These are phyloP conservation scores for Umimayanthus kanabou DNA, from an alignment of 92 coral and sea anemone species.

Conservation along the genomic window DNA sequence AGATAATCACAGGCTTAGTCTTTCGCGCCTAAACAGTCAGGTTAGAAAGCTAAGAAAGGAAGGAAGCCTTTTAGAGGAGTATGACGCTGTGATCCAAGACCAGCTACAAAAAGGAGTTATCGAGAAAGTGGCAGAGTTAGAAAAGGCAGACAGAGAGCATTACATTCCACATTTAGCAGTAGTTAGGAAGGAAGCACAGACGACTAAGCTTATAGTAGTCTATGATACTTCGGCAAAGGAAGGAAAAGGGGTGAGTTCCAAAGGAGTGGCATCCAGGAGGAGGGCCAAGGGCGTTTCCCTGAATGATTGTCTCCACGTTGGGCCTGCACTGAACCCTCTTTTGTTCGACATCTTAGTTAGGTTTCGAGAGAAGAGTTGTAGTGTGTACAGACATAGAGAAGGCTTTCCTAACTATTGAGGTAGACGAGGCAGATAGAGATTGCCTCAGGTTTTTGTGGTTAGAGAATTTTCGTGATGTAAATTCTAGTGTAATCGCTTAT, in stretches of 20 bases:
- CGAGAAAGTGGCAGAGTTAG: conserved; percentile 43
- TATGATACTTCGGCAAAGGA: conserved; percentile 58
- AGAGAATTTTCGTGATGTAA: no score
- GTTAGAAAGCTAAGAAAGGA: conserved; percentile 34
- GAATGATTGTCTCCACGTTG: conserved; percentile 55
- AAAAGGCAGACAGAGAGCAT: conserved; percentile 35
- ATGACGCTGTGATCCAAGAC: conserved; percentile 40
- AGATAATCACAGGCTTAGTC: conserved; percentile 9
- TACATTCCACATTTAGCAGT: conserved; percentile 53
- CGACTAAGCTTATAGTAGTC: conserved; percentile 45
- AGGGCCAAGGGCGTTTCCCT: conserved; percentile 26
- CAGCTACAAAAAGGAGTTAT: conserved; percentile 35
- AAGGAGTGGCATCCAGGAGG: not conserved
- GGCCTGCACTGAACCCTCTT: conserved; percentile 53
- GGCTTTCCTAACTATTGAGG: conserved; percentile 55
- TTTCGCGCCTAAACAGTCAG: conserved; percentile 44
- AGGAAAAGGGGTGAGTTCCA: conserved; percentile 11
- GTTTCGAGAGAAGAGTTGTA: conserved; percentile 45
- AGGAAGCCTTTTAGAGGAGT: conserved; percentile 39
- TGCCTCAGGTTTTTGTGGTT: conserved; percentile 62
- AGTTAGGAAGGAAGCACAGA: conserved; percentile 37
- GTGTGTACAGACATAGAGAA: conserved; percentile 55
- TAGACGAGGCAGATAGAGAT: conserved; percentile 53
- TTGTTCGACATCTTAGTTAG: conserved; percentile 49
- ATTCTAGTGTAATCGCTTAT: conserved; percentile 13